These are phyloP conservation scores for Acipenser transmontanus DNA, from an alignment of 2,797 vertebrate genomes.

Conservation along the genomic window DNA sequence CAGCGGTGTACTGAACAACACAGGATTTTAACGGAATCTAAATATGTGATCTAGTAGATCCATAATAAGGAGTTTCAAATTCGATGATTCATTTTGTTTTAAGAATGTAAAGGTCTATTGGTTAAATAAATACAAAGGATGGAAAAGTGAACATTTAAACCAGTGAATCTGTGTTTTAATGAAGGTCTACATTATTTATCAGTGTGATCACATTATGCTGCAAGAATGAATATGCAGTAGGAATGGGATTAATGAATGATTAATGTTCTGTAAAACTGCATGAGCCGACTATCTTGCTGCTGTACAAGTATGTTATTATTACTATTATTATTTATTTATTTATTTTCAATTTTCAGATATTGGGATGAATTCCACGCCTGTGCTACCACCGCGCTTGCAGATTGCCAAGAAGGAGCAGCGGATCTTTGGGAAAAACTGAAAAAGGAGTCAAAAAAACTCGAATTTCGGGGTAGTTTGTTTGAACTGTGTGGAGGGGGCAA, in stretches of 20 bases:
- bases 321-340: too few relatives aligned
- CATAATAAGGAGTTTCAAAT: too few relatives aligned
- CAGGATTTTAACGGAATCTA: too few relatives aligned
- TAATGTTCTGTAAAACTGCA: not conserved
- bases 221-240: not conserved
- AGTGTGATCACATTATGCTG: conserved; percentile 2
- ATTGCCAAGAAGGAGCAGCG: conserved; percentile 92
- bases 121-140: too few relatives aligned
- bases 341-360: conserved; percentile 65
- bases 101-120: too few relatives aligned
- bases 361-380: conserved; percentile 96
- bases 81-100: too few relatives aligned
- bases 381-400: conserved; percentile 85
- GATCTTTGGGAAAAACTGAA: conserved; percentile 97
- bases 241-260: not conserved
- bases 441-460: conserved; percentile 90
- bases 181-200: not conserved
- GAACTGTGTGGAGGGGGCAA: conserved; percentile 84
- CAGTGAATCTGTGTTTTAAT: not conserved
- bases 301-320: not conserved
- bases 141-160: too few relatives aligned
- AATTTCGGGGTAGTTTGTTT: conserved; percentile 92
- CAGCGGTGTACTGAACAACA: too few relatives aligned
- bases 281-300: conserved; percentile 21
- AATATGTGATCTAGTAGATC: too few relatives aligned